Conservation (phyloP, 2,113 vertebrate genomes). For the Marmota flaviventris region DNA sequence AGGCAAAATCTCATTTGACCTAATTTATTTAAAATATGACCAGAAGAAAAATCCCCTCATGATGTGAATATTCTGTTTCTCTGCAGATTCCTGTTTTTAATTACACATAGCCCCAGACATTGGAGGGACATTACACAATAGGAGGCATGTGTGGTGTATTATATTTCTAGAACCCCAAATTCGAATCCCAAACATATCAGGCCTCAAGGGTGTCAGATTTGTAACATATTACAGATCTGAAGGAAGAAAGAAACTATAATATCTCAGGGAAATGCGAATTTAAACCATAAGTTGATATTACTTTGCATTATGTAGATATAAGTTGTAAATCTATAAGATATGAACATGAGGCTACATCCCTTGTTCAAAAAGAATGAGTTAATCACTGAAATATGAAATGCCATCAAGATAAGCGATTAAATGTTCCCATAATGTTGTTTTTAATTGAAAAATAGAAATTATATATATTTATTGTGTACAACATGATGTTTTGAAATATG, state of each 20-base stretch:
- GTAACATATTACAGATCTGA: no score
- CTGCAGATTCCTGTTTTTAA: not conserved
- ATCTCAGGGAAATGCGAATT: no score
- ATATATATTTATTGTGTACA: not conserved
- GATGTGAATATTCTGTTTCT: not conserved
- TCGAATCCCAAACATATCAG: not conserved
- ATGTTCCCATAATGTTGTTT: not conserved
- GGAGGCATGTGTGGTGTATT: not conserved
- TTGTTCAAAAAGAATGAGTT: not conserved
- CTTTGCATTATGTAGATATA: no score
- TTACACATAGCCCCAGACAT: not conserved
- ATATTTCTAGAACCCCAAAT: not conserved
- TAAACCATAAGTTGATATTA: no score
- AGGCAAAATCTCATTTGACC: slow-evolving; percentile 49
- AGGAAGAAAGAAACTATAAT: no score
- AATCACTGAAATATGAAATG: not conserved
- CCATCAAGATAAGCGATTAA: not conserved
- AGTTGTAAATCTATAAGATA: not conserved
- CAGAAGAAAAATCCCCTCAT: not conserved
- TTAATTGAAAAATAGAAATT: not conserved
- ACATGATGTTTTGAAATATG: not conserved
- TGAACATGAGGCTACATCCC: not conserved
- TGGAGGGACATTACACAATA: not conserved
- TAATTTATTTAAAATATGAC: slow-evolving; percentile 53
- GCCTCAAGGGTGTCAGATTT: not conserved